A percentile compares a stretch with the other conserved stretches of the same genome.
These are phyloP conservation scores for Pituophis catenifer DNA, from an alignment of 2,113 vertebrate genomes.

Conservation along the genomic window DNA sequence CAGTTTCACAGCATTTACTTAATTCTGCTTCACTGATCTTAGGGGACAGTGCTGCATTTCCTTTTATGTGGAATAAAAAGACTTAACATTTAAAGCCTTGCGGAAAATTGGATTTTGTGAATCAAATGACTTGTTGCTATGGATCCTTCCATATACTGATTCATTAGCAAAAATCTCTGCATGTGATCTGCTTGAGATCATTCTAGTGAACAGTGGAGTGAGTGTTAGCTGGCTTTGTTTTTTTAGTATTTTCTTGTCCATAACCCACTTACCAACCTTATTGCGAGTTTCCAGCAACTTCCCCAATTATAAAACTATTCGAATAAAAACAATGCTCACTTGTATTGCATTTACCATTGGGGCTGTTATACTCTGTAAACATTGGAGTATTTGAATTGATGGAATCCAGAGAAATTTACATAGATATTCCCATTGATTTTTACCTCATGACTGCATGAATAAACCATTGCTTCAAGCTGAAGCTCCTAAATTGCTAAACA, in stretches of 20 bases:
- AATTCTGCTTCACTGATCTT: not conserved
- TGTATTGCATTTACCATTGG: not conserved
- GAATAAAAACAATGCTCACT: not conserved
- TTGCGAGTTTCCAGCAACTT: not conserved
- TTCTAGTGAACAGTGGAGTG: not conserved
- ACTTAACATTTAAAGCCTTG: not conserved
- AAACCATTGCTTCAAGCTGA: not conserved
- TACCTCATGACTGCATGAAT: not conserved
- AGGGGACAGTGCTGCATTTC: not conserved
- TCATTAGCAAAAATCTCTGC: not conserved
- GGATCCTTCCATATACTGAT: not conserved
- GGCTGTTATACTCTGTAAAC: not conserved
- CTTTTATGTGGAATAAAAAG: not conserved
- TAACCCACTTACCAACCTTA: not conserved
- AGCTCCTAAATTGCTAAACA: not conserved
- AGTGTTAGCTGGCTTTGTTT: not conserved
- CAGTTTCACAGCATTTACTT: not conserved
- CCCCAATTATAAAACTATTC: not conserved
- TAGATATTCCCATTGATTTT: not conserved
- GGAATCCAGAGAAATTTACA: not conserved
- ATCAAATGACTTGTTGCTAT: not conserved
- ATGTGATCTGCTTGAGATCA: not conserved
- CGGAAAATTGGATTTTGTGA: not conserved
- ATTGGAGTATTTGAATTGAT: not conserved
- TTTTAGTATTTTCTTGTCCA: not conserved